Conservation (phyloP, 2,888 invertebrate genomes). For the Diaprepes abbreviatus region DNA sequence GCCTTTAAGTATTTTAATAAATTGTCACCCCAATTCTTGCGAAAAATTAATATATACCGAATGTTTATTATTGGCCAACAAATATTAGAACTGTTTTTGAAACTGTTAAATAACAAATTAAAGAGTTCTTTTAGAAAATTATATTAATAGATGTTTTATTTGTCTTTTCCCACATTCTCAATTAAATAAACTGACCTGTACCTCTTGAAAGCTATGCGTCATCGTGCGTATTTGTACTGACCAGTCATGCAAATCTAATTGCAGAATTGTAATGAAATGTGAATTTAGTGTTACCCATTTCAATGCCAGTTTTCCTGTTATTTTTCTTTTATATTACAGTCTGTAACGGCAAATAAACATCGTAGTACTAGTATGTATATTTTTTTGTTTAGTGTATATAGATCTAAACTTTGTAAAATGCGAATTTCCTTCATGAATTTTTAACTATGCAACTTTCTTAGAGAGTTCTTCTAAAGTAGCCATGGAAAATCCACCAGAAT, state of each 20-base stretch:
- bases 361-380: neutral
- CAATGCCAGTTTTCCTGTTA: conserved; percentile 4
- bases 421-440: no score
- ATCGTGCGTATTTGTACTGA: neutral
- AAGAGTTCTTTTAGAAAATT: neutral
- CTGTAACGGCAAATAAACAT: neutral
- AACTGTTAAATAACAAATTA: no score
- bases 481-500: no score
- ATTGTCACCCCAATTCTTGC: no score
- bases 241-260: conserved; percentile 27
- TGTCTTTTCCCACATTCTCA: conserved; percentile 6
- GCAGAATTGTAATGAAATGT: conserved; percentile 4
- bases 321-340: neutral
- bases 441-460: no score
- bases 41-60: no score
- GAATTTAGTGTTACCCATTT: neutral
- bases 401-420: neutral
- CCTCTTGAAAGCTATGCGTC: conserved; percentile 5
- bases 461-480: no score
- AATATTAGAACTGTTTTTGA: no score
- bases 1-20: neutral
- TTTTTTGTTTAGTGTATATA: neutral
- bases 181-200: conserved; percentile 16
- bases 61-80: no score
- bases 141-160: neutral